Base-by-base conservation (phyloP, 2,797 vertebrate genomes). In the Mus spretus region DNA sequence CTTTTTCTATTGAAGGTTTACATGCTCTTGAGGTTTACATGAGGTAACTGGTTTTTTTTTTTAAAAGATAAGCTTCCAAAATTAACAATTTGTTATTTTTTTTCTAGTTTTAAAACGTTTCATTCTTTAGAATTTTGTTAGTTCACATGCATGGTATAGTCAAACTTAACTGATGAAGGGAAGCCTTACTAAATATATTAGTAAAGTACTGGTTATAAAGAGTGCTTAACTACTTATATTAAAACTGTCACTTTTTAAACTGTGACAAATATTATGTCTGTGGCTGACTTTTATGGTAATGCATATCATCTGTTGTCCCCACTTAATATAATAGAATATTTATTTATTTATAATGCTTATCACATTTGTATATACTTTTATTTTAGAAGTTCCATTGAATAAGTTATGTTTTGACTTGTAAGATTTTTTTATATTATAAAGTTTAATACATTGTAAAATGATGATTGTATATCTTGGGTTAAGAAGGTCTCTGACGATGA, bases 401-500 rank as follows among this genome's bases (percentile, higher is more conserved):
- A 91, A 94, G 1, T 96, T 82, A 81, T 94, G 1, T 79, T 40
- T 93, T 94, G 77, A 77, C 6, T 94, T 87, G 82, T 94, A 94
- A 83, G 53, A 96, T 91, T 67, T 89, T 72, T 93, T 20, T 59
- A 55, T 82, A 85, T 77, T 81, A 37, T 88, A 67, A 93, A 59
- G 70, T 93, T 97, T 84, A 95, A 96, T 74, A 70, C 93, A 34
- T 6, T 81, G 26, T 37, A 72, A 70, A 31, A 95, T 97, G 37
- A 77, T 97, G 96, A 59, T 59, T 95, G 34, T 79, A n/a, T 44
- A 78, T 0, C 6, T 61, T 98, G 91, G 53, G 95, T 83, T 87
- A 57, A 83, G 63, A 89, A 67, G 10, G 50, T 96, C 87, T 97
- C 87, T 98, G 79, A 98, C 3, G 19, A 10, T 80, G 87, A 96